phyloP scores from a whole-genome alignment of 2,888 invertebrate species.

The Cordylochernes scorpioides region DNA sequence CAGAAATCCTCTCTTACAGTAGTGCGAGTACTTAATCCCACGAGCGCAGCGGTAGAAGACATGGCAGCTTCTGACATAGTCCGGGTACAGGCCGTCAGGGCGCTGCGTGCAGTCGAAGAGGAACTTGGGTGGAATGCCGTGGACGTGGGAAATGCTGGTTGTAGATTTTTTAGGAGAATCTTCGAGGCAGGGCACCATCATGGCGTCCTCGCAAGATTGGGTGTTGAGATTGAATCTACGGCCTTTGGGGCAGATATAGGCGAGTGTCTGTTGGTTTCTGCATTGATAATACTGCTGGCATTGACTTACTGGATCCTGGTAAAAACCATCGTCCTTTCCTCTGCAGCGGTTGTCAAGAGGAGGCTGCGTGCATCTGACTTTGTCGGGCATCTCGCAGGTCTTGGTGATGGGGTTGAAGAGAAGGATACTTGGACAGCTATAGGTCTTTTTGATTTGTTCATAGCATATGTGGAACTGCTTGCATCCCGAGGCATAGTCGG shows the following conservation, averaged over 20 bases:
- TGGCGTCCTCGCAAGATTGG: slow-evolving; percentile 5
- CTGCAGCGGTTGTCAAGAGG: slow-evolving; percentile 5
- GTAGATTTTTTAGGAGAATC: neutral
- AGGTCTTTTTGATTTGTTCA: slow-evolving; percentile 8
- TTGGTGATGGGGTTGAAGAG: slow-evolving; percentile 13
- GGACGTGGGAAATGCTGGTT: slow-evolving; percentile 4
- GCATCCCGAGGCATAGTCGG: slow-evolving; percentile 12
- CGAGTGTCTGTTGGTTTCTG: slow-evolving; percentile 4
- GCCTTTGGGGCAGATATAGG: slow-evolving; percentile 9
- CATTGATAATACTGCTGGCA: slow-evolving; percentile 11
- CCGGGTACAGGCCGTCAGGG: slow-evolving; percentile 14
- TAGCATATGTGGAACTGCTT: slow-evolving; percentile 13
- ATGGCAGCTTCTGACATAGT: slow-evolving; percentile 13
- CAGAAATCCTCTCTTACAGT: slow-evolving; percentile 13
- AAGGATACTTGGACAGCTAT: slow-evolving; percentile 12
- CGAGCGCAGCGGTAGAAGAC: slow-evolving; percentile 14
- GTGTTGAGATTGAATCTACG: slow-evolving; percentile 7
- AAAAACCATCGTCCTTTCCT: slow-evolving; percentile 4
- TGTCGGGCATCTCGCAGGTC: slow-evolving; percentile 12
- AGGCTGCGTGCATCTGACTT: slow-evolving; percentile 9
- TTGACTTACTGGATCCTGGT: slow-evolving; percentile 6
- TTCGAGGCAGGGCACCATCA: slow-evolving; percentile 3
- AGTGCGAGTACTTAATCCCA: slow-evolving; percentile 14
- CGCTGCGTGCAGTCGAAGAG: slow-evolving; percentile 10
- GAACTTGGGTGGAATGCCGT: slow-evolving; percentile 8